Evolutionary conservation across 2,797 vertebrate species (phyloP).

Genomic region (Oceanodroma leucorhoa): DNA sequence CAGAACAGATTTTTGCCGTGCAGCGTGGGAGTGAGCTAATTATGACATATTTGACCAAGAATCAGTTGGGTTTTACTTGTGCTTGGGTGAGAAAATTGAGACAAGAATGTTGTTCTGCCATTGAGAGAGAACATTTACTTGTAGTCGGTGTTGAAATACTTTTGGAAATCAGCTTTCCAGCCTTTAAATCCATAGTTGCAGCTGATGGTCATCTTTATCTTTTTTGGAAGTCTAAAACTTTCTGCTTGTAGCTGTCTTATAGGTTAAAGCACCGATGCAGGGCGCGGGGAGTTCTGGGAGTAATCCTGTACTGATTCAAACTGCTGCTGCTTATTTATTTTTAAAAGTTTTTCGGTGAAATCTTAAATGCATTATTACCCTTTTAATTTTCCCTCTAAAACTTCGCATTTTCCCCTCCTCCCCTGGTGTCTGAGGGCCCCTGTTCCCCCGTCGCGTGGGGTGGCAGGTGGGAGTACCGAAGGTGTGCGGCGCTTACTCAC

Average conservation of each 20-base stretch:
- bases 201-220: background rate
- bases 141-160: background rate
- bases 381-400: background rate
- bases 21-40: background rate
- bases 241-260: background rate
- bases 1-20: background rate
- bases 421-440: background rate
- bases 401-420: background rate
- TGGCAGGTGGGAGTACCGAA: background rate
- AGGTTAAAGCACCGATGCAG: background rate
- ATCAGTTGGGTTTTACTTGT: conserved; percentile 10
- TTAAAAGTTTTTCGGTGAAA: background rate
- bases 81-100: background rate
- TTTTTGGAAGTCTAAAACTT: background rate
- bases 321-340: background rate
- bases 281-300: background rate
- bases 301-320: background rate
- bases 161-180: background rate
- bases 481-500: rapidly evolving
- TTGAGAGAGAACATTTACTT: background rate
- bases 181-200: background rate
- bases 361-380: background rate
- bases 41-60: conserved; percentile 31
- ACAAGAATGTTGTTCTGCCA: background rate
- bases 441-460: background rate